phyloP scores from a whole-genome alignment of 2,888 invertebrate genomes.

The Rhorus exstirpatorius region DNA sequence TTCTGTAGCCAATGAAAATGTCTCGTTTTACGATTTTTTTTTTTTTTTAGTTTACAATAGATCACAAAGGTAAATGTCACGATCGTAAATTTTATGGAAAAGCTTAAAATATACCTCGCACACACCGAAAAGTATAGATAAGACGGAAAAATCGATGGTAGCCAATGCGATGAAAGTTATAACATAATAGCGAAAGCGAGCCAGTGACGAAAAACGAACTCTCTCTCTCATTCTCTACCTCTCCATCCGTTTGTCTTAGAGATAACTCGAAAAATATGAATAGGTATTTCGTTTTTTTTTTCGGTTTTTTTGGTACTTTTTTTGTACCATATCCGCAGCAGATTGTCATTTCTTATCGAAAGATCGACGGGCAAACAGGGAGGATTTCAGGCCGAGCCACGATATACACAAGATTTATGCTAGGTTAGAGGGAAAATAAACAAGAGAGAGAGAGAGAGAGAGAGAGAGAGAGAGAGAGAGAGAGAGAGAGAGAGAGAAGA shows the following conservation, averaged over 20 bases:
- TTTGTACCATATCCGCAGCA: conserved; percentile 5
- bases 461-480: neutral
- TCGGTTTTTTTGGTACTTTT: neutral
- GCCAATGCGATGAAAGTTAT: neutral
- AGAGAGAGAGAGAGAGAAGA: conserved; percentile 11
- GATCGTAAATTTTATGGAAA: conserved; percentile 6
- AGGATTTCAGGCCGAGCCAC: conserved; percentile 21
- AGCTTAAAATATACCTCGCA: neutral
- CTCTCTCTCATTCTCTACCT: neutral
- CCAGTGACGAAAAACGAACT: conserved; percentile 15
- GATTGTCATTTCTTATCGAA: conserved; percentile 27
- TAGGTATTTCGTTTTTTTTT: conserved; percentile 10
- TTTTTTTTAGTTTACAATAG: too few relatives aligned
- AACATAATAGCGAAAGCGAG: neutral
- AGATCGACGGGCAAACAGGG: conserved; percentile 38
- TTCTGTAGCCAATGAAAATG: neutral
- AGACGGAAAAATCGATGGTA: neutral
- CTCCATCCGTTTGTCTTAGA: too few relatives aligned
- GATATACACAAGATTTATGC: neutral
- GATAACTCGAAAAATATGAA: neutral
- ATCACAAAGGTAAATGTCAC: neutral
- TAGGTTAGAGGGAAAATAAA: conserved; percentile 13
- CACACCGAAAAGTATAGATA: neutral
- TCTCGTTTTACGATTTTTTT: conserved; percentile 15
- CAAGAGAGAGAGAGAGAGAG: neutral